Evolutionary conservation across 2,888 invertebrate genomes (phyloP).

Genomic region (Hedya salicella): DNA sequence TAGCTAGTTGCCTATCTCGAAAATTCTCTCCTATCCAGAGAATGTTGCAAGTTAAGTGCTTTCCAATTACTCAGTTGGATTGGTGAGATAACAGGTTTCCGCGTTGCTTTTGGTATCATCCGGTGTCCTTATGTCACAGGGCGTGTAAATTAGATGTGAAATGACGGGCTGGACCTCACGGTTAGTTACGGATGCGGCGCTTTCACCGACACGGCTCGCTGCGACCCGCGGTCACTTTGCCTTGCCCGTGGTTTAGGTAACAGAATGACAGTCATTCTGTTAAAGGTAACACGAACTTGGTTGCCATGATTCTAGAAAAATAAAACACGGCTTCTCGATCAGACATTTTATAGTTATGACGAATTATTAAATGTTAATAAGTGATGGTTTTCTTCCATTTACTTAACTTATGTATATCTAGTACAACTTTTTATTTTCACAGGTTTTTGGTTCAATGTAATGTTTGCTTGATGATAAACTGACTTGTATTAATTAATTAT

Average conservation of each 20-base stretch:
- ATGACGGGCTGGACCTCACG: constrained; percentile 23
- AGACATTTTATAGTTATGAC: too few relatives aligned
- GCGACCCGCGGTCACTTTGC: constrained; percentile 29
- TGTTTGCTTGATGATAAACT: too few relatives aligned
- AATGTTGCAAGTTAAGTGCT: constrained; percentile 15
- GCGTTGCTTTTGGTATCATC: constrained; percentile 50
- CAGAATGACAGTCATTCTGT: neutral
- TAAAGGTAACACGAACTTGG: too few relatives aligned
- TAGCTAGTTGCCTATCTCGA: neutral
- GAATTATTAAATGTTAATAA: too few relatives aligned
- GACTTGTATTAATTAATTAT: too few relatives aligned
- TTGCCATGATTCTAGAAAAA: too few relatives aligned
- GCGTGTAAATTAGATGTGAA: constrained; percentile 29
- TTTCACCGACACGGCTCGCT: constrained; percentile 28
- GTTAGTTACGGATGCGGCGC: constrained; percentile 37
- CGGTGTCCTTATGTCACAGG: constrained; percentile 45
- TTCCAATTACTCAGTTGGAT: constrained; percentile 48
- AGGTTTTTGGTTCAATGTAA: neutral
- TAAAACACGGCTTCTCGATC: too few relatives aligned
- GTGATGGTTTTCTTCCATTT: too few relatives aligned
- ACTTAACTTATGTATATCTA: too few relatives aligned
- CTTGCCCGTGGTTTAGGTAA: neutral
- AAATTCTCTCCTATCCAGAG: constrained; percentile 6
- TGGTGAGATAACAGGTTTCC: constrained; percentile 53
- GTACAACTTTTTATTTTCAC: too few relatives aligned